phyloP scores from a whole-genome alignment of 2,888 invertebrate species.

The Stenoptilia bipunctidactyla region DNA sequence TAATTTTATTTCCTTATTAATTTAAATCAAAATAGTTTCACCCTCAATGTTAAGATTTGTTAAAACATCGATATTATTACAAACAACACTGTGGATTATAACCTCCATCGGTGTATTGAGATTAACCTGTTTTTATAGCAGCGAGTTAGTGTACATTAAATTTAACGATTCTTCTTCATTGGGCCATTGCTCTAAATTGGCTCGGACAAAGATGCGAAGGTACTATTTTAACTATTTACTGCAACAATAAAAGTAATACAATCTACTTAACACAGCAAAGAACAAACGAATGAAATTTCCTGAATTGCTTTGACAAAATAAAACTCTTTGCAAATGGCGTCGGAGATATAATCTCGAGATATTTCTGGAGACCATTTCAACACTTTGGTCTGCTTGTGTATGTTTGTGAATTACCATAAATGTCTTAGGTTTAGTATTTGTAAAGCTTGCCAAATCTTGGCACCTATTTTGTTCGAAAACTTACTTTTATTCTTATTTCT shows the following conservation, averaged over 20 bases:
- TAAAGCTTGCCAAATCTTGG: too few species aligned
- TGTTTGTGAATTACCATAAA: too few species aligned
- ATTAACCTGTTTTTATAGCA: slow-evolving; percentile 66
- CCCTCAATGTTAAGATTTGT: too few species aligned
- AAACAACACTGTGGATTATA: slow-evolving; percentile 18
- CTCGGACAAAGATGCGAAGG: slow-evolving; percentile 46
- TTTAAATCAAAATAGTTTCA: too few species aligned
- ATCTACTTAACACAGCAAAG: not conserved
- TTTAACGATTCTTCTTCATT: slow-evolving; percentile 59
- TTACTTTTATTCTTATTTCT: too few species aligned
- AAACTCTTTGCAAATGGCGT: not conserved
- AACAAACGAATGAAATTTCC: not conserved
- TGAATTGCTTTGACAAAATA: not conserved
- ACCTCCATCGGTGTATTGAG: slow-evolving; percentile 68
- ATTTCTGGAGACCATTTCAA: too few species aligned
- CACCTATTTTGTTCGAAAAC: too few species aligned
- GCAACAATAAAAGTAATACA: slow-evolving; percentile 1
- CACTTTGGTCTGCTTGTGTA: too few species aligned
- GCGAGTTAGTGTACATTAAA: slow-evolving; percentile 65
- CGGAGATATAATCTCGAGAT: not conserved
- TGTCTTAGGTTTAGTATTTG: too few species aligned
- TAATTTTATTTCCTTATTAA: too few species aligned
- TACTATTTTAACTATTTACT: slow-evolving; percentile 41
- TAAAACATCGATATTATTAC: too few species aligned
- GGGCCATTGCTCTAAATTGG: slow-evolving; percentile 50